phyloP scores from a whole-genome alignment of 2,797 vertebrate species.

The Perodicticus potto region DNA sequence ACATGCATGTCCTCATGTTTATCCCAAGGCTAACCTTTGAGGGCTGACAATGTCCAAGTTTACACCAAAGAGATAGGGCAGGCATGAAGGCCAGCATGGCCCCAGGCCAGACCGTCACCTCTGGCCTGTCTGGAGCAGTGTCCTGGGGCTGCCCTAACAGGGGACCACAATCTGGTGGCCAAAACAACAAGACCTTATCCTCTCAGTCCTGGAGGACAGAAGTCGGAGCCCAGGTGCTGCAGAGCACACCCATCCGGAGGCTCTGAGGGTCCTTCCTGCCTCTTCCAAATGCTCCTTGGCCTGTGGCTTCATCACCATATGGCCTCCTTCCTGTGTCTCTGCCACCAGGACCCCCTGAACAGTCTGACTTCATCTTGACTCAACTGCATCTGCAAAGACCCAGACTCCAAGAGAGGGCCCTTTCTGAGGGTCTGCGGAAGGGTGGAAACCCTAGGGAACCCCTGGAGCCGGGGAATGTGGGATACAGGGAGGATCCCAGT shows the following conservation, averaged over 20 bases:
- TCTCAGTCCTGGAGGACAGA: background rate
- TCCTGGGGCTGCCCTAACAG: background rate
- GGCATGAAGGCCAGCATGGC: too few species aligned
- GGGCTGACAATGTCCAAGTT: too few species aligned
- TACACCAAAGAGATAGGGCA: background rate
- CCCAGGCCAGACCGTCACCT: too few species aligned
- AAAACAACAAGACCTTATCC: rapidly evolving
- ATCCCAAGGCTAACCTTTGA: background rate
- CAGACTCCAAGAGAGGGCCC: background rate
- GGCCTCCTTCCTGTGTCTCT: background rate
- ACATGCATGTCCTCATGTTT: background rate
- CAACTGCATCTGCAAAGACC: background rate
- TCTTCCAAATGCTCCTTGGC: background rate
- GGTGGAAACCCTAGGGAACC: background rate
- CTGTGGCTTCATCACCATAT: rapidly evolving
- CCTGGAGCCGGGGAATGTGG: background rate
- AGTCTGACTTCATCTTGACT: background rate
- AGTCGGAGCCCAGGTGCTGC: rapidly evolving
- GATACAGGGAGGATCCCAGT: background rate
- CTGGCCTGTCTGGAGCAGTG: too few species aligned
- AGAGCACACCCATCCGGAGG: background rate
- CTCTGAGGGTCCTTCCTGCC: background rate
- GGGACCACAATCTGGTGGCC: background rate
- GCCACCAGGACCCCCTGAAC: background rate
- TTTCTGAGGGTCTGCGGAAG: background rate